Percentiles rank a stretch among this genome's conserved stretches.
Conservation (phyloP, 2,113 vertebrate species). For the Dicentrarchus labrax region DNA sequence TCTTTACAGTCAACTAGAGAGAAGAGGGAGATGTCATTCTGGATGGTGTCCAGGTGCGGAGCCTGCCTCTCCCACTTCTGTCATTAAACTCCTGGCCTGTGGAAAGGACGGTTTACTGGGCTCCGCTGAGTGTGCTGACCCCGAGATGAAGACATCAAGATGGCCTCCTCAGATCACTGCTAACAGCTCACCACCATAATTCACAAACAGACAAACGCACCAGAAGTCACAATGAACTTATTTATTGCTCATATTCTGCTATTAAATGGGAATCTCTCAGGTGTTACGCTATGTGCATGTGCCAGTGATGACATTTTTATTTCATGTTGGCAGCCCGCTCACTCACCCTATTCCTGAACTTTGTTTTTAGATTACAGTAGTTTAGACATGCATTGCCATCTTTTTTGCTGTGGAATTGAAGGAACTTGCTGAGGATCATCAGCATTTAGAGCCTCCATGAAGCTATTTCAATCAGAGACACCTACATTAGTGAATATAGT, state of each 20-base stretch:
- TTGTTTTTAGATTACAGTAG: not conserved
- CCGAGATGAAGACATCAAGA: conserved; percentile 18
- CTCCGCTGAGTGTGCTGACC: conserved; percentile 46
- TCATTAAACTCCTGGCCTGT: conserved; percentile 47
- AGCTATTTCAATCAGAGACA: not conserved
- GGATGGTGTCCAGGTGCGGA: conserved; percentile 64
- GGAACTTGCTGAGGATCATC: not conserved
- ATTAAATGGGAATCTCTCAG: conserved; percentile 25
- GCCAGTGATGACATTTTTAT: conserved; percentile 44
- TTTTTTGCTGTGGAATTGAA: not conserved
- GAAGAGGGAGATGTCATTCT: conserved; percentile 37
- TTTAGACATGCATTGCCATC: not conserved
- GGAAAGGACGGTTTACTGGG: conserved; percentile 60
- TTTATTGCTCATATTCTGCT: conserved; percentile 42
- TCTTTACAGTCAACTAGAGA: conserved; percentile 38
- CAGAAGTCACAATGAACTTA: conserved; percentile 19
- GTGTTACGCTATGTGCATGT: not conserved
- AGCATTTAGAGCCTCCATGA: not conserved
- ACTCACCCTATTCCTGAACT: conserved; percentile 23
- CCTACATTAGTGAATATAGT: not conserved
- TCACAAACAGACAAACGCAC: conserved; percentile 31
- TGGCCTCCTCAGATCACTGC: conserved; percentile 36
- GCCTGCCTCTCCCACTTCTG: conserved; percentile 40
- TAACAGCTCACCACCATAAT: conserved; percentile 38
- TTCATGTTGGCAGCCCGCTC: conserved; percentile 19